Conservation (phyloP, 2,797 vertebrate genomes). For the Phataginus tetradactyla region DNA sequence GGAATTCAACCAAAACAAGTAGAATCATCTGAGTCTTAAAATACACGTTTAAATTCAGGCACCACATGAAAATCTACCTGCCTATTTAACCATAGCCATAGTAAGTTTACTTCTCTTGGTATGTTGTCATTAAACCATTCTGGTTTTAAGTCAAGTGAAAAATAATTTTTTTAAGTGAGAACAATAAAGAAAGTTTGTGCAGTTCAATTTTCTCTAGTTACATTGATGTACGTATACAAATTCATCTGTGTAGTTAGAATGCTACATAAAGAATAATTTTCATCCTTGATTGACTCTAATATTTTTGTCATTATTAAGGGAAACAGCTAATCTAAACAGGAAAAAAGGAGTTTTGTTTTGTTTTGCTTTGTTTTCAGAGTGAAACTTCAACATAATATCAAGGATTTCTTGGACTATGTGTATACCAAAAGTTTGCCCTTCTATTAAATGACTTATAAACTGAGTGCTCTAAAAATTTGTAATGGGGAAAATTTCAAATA, state of each 20-base stretch:
- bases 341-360: background rate
- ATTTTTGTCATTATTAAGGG: background rate
- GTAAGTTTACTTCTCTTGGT: constrained; percentile 2
- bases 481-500: constrained; percentile 24
- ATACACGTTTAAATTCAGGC: background rate
- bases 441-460: constrained; percentile 10
- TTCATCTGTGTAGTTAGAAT: background rate
- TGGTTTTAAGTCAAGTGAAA: constrained; percentile 48
- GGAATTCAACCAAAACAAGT: constrained; percentile 15
- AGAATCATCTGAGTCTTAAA: background rate
- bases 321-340: background rate
- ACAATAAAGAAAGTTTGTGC: background rate
- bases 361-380: background rate
- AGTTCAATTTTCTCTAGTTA: background rate
- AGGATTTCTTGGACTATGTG: background rate
- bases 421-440: background rate
- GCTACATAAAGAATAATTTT: background rate
- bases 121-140: background rate
- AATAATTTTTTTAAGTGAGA: background rate
- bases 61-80: background rate
- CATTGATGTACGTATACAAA: background rate
- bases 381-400: background rate
- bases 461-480: background rate
- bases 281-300: background rate
- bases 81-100: background rate